Evolutionary conservation across 2,113 vertebrate species (phyloP).

Genomic region (Dicentrarchus labrax): DNA sequence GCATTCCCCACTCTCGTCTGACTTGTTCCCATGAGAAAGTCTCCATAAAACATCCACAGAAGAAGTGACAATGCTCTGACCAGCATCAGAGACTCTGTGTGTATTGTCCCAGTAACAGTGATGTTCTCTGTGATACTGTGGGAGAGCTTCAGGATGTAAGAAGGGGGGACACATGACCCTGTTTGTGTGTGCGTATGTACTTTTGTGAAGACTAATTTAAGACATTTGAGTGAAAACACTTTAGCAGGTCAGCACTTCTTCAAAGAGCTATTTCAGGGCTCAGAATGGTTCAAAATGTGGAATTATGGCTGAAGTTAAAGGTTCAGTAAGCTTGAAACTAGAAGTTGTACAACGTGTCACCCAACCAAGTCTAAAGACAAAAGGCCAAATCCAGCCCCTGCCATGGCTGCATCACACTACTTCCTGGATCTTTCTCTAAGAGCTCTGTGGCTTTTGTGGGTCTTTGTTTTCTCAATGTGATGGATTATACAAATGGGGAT

Average conservation of each 20-base stretch:
- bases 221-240: neutral
- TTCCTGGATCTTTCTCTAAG: neutral
- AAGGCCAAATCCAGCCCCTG: neutral
- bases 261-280: neutral
- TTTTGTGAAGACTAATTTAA: neutral
- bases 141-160: neutral
- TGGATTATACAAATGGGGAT: too few species aligned
- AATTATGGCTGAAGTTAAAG: neutral
- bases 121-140: slow-evolving; percentile 39
- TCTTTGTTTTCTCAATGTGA: neutral
- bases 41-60: slow-evolving; percentile 33
- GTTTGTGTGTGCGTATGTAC: neutral
- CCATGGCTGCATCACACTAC: neutral
- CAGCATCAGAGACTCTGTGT: slow-evolving; percentile 9
- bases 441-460: neutral
- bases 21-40: slow-evolving; percentile 78
- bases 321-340: neutral
- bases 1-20: slow-evolving; percentile 51
- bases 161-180: neutral
- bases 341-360: neutral
- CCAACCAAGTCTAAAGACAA: neutral
- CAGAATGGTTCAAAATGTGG: neutral
- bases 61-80: slow-evolving; percentile 31
- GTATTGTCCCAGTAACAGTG: slow-evolving; percentile 47
- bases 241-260: neutral